These are phyloP conservation scores for Netelia inedita DNA, from an alignment of 2,888 invertebrate species.

Conservation along the genomic window DNA sequence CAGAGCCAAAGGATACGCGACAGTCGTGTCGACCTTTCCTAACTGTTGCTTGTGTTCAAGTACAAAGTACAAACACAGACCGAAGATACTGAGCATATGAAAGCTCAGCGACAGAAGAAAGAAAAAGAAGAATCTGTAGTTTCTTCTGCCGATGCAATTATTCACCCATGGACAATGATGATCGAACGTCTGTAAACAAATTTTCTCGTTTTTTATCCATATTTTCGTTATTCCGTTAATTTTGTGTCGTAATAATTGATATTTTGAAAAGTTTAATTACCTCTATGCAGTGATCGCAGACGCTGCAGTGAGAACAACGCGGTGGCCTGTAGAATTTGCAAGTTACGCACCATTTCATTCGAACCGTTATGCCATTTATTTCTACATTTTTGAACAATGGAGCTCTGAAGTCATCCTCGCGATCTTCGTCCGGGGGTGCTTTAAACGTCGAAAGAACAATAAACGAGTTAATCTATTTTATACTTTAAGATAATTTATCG, in stretches of 20 bases:
- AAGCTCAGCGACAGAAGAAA: slow-evolving; percentile 98
- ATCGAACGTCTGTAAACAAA: slow-evolving; percentile 94
- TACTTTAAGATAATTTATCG: no score
- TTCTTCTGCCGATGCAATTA: slow-evolving; percentile 98
- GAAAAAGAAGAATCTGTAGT: slow-evolving; percentile 99
- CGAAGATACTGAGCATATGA: slow-evolving; percentile 99
- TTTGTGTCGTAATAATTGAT: neutral
- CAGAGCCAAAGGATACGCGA: slow-evolving; percentile 92
- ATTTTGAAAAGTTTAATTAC: slow-evolving; percentile 84
- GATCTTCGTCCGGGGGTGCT: slow-evolving; percentile 98
- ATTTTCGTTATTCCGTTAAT: neutral
- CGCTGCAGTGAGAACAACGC: slow-evolving; percentile 99
- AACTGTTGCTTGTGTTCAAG: slow-evolving; percentile 93
- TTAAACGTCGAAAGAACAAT: slow-evolving; percentile 48
- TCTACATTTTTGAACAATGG: slow-evolving; percentile 98
- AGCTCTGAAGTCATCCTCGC: slow-evolving; percentile 98
- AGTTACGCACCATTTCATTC: slow-evolving; percentile 99
- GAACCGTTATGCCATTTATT: slow-evolving; percentile 98
- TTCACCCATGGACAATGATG: slow-evolving; percentile 99
- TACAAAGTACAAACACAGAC: slow-evolving; percentile 96
- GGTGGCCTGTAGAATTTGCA: slow-evolving; percentile 99
- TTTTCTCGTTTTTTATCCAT: slow-evolving; percentile 3
- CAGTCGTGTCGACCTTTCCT: slow-evolving; percentile 92
- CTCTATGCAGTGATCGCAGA: slow-evolving; percentile 99
- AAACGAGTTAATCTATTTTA: neutral